Percentiles rank a stretch among this genome's conserved stretches.
These are phyloP conservation scores for Tipula lateralis DNA, from an alignment of 2,888 invertebrate genomes.

Conservation along the genomic window DNA sequence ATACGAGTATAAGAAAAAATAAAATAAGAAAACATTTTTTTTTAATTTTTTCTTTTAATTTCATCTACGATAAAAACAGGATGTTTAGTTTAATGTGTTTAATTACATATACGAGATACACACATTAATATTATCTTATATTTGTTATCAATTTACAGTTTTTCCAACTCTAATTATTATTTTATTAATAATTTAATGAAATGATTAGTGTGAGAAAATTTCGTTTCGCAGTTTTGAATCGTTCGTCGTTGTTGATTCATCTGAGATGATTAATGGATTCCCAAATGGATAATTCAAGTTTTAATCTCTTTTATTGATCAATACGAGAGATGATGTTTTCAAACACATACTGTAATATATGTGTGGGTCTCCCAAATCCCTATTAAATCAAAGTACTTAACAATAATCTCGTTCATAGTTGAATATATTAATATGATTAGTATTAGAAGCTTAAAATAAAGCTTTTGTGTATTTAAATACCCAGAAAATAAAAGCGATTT, in stretches of 20 bases:
- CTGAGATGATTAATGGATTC: neutral
- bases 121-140: neutral
- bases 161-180: neutral
- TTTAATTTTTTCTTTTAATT: neutral
- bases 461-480: too few relatives aligned
- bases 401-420: too few relatives aligned
- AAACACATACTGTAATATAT: too few relatives aligned
- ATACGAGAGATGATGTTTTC: too few relatives aligned
- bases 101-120: neutral
- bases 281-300: neutral
- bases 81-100: neutral
- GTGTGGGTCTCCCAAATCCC: too few relatives aligned
- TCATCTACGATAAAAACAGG: neutral
- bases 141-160: neutral
- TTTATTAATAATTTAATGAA: neutral
- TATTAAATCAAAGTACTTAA: too few relatives aligned
- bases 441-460: too few relatives aligned
- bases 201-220: neutral
- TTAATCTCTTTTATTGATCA: too few relatives aligned
- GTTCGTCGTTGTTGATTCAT: neutral
- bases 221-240: neutral
- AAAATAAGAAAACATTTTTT: neutral
- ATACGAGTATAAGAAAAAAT: neutral
- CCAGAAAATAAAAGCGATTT: too few relatives aligned
- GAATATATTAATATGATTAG: too few relatives aligned